Evolutionary conservation across 2,113 vertebrate species (phyloP), one percentile per base, ranked within the genome.

Genomic region (Oreamnos americanus): DNA sequence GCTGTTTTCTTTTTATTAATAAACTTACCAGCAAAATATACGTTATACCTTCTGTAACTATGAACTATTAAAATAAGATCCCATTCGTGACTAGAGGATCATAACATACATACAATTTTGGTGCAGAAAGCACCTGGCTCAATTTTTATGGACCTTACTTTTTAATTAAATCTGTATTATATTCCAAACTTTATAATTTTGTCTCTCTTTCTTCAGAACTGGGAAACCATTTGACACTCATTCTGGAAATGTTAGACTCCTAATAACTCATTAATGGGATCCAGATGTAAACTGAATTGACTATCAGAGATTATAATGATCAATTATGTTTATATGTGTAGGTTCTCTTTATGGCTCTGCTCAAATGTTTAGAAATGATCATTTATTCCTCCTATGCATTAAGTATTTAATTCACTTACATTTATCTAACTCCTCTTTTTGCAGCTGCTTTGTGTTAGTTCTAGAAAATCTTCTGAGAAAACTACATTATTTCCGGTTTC

Each of bases 261-360:
- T 96, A 97, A 74, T 91, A 96, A 96, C 36, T 95, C 53, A 97
- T 96, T 96, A 86, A 74, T 81, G 26, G 47, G n/a, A 91, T 81
- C 45, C 62, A 98, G 86, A 96, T 87, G 43, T 91, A 94, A 97
- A 26, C 36, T 93, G 82, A 96, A 79, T 91, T 96, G 82, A 91
- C 82, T 84, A 86, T 62, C 82, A 39, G 45, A 87, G 51, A 89
- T 78, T 49, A 11, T 93, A 47, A 76, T 83, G 28, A 93, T 94
- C 58, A 92, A 47, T 94, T 91, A 64, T 76, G 6, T 92, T 95
- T 97, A 25, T 57, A 83, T 12, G 71, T 95, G 25, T 60, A 28
- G 74, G 51, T 28, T 45, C 71, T 76, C 78, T 96, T 74, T 76
- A 57, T 94, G 47, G 19, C 53, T 57, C 36, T 91, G 17, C 78